phyloP scores from a whole-genome alignment of 2,888 invertebrate genomes.

The Escarpia spicata region DNA sequence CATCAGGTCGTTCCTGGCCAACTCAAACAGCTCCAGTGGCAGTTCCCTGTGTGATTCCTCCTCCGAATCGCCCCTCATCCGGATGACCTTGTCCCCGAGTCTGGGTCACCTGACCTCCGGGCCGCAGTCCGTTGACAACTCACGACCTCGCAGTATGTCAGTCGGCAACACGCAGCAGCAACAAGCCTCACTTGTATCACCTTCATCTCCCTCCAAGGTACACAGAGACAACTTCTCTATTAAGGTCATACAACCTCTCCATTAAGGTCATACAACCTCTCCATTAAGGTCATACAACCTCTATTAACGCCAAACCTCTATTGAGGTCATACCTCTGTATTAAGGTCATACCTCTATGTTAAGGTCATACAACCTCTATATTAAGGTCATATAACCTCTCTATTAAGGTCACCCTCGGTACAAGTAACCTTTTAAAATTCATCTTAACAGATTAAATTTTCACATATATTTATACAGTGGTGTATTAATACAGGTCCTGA shows the following conservation, averaged over 20 bases:
- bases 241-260: neutral
- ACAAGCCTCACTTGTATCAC: neutral
- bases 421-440: too few relatives aligned
- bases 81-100: conserved; percentile 25
- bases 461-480: too few relatives aligned
- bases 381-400: neutral
- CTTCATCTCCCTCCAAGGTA: neutral
- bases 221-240: neutral
- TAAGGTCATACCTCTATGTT: neutral
- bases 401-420: too few relatives aligned
- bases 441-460: too few relatives aligned
- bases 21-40: conserved; percentile 27
- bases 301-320: too few relatives aligned
- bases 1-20: conserved; percentile 32
- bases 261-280: neutral
- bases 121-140: neutral
- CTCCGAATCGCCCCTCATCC: conserved; percentile 30
- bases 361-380: neutral
- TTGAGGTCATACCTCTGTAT: too few relatives aligned
- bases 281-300: neutral
- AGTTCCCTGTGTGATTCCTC: conserved; percentile 33
- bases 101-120: neutral
- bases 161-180: conserved; percentile 33
- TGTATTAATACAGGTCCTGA: too few relatives aligned
- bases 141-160: conserved; percentile 32